Evolutionary conservation across 2,113 vertebrate species (phyloP), one percentile per base, ranked within the genome.

Genomic region (Brachionichthys hirsutus): DNA sequence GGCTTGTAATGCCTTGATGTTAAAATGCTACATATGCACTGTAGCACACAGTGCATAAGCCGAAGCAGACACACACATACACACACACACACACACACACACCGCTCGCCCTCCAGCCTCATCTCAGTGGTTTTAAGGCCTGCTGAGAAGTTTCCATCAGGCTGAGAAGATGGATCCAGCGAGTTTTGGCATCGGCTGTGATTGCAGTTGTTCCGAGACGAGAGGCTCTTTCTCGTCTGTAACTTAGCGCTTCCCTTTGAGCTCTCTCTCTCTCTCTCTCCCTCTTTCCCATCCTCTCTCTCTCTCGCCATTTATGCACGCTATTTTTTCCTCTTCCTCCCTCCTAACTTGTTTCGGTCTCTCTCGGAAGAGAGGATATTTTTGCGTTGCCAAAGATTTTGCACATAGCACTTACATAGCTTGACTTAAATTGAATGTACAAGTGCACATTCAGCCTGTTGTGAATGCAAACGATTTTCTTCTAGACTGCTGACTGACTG

Each of bases 151-250:
- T 85, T 80, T 80, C 73, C 77, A 59, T 83, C 71, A 75, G 68
- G 67, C 69, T 62, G 47, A 18, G 60, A 53, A 67, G 77, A 75
- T 50, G 35, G 62, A 81, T 80, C 80, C 68, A 24, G 66, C 58
- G 71, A 77, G 35, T 43, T 74, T 77, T 83, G 81, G 84, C 78
- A 78, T 64, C 35, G 41, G 48, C 75, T 79, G 75, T 78, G 81
- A 81, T 78, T 82, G 83, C 83, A 84, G 85, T 83, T 75, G 79
- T 81, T 87, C 67, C 58, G 34, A 78, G 73, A 82, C 44, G 55
- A 76, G 73, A 75, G 61, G 77, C 77, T 75, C 80, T 78, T 75
- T 62, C 84, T 82, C 64, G 50, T 77, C 57, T 78, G 74, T 59
- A 62, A 56, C 75, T 61, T 57, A 64, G 54, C 58, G 58, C 57